phyloP scores from a whole-genome alignment of 2,113 vertebrate species.

The Corvus moneduloides region DNA sequence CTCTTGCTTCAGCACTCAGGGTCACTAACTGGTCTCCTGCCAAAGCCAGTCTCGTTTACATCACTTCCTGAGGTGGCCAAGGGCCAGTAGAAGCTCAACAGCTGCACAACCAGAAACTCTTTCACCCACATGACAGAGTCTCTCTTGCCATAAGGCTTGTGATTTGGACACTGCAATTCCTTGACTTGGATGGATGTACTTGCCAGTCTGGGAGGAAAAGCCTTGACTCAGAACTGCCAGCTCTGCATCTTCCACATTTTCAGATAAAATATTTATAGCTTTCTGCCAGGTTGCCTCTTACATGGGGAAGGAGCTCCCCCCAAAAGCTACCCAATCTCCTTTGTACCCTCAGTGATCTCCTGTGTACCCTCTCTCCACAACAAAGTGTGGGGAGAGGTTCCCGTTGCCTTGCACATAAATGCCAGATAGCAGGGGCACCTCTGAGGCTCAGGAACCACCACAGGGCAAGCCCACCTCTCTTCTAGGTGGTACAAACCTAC shows the following conservation, averaged over 20 bases:
- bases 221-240: background rate
- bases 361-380: background rate
- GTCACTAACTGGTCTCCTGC: background rate
- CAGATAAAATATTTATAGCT: background rate
- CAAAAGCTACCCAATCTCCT: background rate
- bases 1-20: background rate
- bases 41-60: background rate
- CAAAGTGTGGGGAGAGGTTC: background rate
- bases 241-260: background rate
- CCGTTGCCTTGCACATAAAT: rapidly evolving
- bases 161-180: background rate
- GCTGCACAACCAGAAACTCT: background rate
- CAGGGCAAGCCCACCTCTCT: background rate
- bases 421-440: background rate
- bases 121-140: background rate
- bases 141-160: background rate
- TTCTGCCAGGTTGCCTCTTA: background rate
- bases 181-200: background rate
- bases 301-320: background rate
- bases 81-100: background rate
- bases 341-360: background rate
- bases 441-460: background rate
- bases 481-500: background rate
- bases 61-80: rapidly evolving
- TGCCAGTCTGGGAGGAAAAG: background rate